A percentile compares a stretch with the other conserved stretches of the same genome.
Evolutionary conservation across 2,888 invertebrate genomes (phyloP).

Genomic region (Phengaris arion): DNA sequence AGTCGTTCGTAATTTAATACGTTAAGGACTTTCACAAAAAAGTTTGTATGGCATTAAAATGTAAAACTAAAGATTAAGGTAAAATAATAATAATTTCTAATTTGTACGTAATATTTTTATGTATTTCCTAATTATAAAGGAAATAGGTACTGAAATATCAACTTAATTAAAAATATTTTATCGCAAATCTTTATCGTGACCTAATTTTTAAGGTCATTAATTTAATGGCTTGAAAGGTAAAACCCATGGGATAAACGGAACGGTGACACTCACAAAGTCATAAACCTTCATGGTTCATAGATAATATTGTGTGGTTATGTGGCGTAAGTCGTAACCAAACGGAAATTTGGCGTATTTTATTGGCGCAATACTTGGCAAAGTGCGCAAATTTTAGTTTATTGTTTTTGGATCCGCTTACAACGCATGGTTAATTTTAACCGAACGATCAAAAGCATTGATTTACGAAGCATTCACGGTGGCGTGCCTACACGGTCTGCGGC

Average conservation of each 20-base stretch:
- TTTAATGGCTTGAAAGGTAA: neutral
- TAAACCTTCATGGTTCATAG: neutral
- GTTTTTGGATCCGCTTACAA: slow-evolving; percentile 35
- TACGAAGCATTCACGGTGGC: slow-evolving; percentile 33
- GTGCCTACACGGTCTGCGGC: slow-evolving; percentile 11
- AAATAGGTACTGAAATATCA: too few relatives aligned
- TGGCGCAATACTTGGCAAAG: slow-evolving; percentile 30
- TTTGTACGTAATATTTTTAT: too few relatives aligned
- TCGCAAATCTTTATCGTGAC: neutral
- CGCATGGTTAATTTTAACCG: slow-evolving; percentile 42
- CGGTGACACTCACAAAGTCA: neutral
- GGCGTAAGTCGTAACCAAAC: slow-evolving; percentile 7
- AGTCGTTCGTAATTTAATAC: too few relatives aligned
- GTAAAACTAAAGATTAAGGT: too few relatives aligned
- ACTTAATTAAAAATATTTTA: neutral
- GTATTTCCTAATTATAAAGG: too few relatives aligned
- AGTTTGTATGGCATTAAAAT: too few relatives aligned
- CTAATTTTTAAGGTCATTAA: neutral
- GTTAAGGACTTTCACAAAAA: too few relatives aligned
- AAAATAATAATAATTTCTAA: too few relatives aligned
- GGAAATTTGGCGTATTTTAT: slow-evolving; percentile 12
- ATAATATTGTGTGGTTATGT: neutral
- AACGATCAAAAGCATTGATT: slow-evolving; percentile 40
- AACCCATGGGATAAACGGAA: neutral
- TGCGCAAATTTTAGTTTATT: slow-evolving; percentile 32